phyloP scores from a whole-genome alignment of 2,113 vertebrate genomes.

The Mobula hypostoma region DNA sequence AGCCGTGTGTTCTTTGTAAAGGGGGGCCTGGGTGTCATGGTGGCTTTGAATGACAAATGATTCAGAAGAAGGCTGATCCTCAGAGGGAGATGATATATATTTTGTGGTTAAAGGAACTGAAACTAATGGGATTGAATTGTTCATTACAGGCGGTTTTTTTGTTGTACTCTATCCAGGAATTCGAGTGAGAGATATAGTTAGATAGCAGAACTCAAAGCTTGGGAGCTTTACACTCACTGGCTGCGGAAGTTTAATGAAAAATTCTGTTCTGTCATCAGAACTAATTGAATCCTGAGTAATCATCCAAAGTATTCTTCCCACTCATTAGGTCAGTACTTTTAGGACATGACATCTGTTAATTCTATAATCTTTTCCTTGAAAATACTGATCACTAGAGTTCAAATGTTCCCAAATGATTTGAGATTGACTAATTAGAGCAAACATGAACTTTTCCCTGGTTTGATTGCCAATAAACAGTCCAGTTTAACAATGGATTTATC shows the following conservation, averaged over 20 bases:
- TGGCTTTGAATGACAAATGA: neutral
- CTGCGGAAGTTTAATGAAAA: neutral
- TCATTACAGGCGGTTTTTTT: neutral
- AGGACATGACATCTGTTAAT: neutral
- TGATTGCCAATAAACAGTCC: neutral
- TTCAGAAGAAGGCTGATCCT: neutral
- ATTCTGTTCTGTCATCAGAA: neutral
- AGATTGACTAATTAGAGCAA: neutral
- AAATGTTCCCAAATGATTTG: conserved; percentile 19
- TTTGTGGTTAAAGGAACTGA: neutral
- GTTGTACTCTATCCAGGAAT: neutral
- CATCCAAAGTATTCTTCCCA: neutral
- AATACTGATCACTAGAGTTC: neutral
- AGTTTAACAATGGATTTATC: neutral
- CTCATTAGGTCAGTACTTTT: neutral
- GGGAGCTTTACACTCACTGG: neutral
- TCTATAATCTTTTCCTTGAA: neutral
- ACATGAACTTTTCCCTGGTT: neutral
- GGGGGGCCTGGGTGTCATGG: too few relatives aligned
- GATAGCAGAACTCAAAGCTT: neutral
- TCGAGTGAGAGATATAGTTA: neutral
- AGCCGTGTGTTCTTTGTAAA: too few relatives aligned
- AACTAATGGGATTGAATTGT: neutral
- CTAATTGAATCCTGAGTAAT: conserved; percentile 13
- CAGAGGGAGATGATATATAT: neutral